A percentile compares a stretch with the other conserved stretches of the same genome.
Evolutionary conservation across 2,888 invertebrate genomes (phyloP).

Genomic region (Stenchaetothrips biformis): DNA sequence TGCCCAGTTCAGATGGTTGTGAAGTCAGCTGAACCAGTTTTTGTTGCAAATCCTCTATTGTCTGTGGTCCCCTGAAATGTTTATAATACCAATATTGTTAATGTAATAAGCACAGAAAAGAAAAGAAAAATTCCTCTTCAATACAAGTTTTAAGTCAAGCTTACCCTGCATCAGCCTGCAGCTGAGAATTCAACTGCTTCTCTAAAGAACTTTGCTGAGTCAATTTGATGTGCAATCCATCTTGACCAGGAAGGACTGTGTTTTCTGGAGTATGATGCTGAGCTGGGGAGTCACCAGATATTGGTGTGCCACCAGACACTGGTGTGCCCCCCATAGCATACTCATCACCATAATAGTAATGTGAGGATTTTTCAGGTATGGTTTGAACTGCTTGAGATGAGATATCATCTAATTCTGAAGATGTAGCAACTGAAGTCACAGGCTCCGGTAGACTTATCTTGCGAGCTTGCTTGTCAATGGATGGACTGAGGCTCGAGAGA

Average conservation of each 20-base stretch:
- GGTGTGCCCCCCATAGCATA: neutral
- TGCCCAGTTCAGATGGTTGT: conserved; percentile 47
- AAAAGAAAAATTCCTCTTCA: neutral
- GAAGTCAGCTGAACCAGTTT: conserved; percentile 54
- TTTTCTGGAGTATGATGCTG: conserved; percentile 33
- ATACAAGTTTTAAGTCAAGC: neutral
- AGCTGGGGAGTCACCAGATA: conserved; percentile 26
- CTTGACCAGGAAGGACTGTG: conserved; percentile 33
- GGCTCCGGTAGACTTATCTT: neutral
- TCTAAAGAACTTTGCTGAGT: conserved; percentile 42
- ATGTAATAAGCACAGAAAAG: neutral
- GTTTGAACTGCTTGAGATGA: neutral
- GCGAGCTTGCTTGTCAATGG: neutral
- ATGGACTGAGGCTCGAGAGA: neutral
- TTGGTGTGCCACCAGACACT: neutral
- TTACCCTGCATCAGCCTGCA: neutral
- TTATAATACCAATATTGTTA: neutral
- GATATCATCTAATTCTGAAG: neutral
- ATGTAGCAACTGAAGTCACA: neutral
- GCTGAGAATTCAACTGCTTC: conserved; percentile 31
- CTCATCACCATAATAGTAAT: neutral
- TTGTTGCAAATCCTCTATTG: conserved; percentile 55
- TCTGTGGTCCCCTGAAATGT: conserved; percentile 45
- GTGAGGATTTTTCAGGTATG: neutral
- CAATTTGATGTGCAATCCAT: conserved; percentile 38